Conservation (phyloP, 2,888 invertebrate genomes). For the Cosmorhoe ocellata region DNA sequence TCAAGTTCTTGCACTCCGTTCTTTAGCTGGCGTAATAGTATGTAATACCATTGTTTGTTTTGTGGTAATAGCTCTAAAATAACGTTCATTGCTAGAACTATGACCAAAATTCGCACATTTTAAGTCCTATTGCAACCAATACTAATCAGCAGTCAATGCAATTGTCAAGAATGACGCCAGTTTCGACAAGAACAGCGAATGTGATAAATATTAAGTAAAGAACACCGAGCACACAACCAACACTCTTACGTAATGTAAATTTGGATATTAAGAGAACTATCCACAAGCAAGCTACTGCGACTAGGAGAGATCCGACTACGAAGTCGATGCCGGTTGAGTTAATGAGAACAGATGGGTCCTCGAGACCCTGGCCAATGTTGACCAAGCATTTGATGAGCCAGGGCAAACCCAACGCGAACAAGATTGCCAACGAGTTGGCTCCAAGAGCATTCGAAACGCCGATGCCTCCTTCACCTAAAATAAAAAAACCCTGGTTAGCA, state of each 20-base stretch:
- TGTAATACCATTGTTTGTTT: no score
- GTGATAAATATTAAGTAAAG: constrained; percentile 88
- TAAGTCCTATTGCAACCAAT: background rate
- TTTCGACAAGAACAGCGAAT: constrained; percentile 90
- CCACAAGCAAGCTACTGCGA: constrained; percentile 88
- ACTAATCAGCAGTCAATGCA: constrained; percentile 25
- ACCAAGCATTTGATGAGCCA: constrained; percentile 90
- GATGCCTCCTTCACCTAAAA: constrained; percentile 91
- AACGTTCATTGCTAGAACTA: no score
- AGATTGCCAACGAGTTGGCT: constrained; percentile 92
- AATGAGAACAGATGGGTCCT: constrained; percentile 83
- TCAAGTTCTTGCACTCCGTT: no score
- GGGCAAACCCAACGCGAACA: constrained; percentile 91
- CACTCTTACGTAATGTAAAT: constrained; percentile 86
- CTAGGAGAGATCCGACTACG: constrained; percentile 89
- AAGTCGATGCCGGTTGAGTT: constrained; percentile 91
- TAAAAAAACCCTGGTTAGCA: constrained; percentile 1
- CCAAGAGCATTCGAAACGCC: constrained; percentile 94
- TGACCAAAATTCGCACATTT: no score
- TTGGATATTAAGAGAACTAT: constrained; percentile 85
- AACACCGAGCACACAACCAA: constrained; percentile 85
- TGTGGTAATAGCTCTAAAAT: no score
- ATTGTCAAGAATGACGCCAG: constrained; percentile 83
- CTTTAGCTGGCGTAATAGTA: no score
- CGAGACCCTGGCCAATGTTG: constrained; percentile 69